Evolutionary conservation across 2,113 vertebrate species (phyloP), one percentile per base, ranked within the genome.

Genomic region (Meleagris gallopavo): DNA sequence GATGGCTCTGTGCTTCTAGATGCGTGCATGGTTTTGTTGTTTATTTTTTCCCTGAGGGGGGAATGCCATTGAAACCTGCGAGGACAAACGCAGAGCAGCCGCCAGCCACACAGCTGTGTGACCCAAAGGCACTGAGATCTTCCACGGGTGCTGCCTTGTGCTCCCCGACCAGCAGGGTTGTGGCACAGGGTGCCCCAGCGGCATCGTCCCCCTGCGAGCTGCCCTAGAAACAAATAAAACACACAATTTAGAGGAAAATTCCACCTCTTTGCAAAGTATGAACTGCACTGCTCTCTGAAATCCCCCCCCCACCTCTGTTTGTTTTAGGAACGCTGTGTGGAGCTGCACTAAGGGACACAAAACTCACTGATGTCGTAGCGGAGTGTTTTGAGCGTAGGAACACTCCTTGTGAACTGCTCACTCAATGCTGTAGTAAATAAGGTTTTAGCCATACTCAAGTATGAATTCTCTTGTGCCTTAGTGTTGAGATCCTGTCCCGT

Each of bases 401-500:
- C 67, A 45, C 83, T 80, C 86, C 92, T 12, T 0, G 24, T 78
- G 8, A 71, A 30, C 76, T 27, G 55, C 73, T 95, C 89, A 71
- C 96, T 83, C 48, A 8, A 54, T 78, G 94, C 92, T 72, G 89
- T 93, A 89, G 91, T 92, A 41, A 50, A 73, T 90, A 40, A 71
- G 77, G 60, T 65, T 88, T 95, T 97, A 95, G 92, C 93, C 95
- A 96, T 92, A 96, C 45, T 75, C 74, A 45, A 74, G 90, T 94
- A 89, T 86, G 66, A 84, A 93, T 93, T 87, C 96, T 94, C 70
- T 95, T 3, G 96, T 97, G 96, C 96, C 97, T 97, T 97, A 96
- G 94, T 94, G 93, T 88, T 94, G 85, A 96, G 88, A 78, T 58
- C 70, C 86, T 54, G 66, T 85, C 94, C 86, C 70, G 5, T 57